Evolutionary conservation across 2,888 invertebrate genomes (phyloP), one percentile per base, ranked within the genome.

Genomic region (Falcaria lacertinaria): DNA sequence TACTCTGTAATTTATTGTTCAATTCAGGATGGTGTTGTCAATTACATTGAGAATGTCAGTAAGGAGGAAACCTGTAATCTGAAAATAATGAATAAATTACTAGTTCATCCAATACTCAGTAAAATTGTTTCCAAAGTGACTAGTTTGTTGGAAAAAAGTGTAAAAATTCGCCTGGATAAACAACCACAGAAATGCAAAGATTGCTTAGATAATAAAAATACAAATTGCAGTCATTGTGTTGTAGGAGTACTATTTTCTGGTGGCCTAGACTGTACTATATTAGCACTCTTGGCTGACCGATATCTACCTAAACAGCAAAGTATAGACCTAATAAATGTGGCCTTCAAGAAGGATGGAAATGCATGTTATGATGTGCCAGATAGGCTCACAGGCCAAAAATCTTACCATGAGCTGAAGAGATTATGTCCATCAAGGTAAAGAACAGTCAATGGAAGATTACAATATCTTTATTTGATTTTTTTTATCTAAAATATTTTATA

Each of bases 321-420:
- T 15, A 96, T 99, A 60, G 98, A 98, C 76, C 91, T 99, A 15
- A 90, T 98, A 25, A 99, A 98, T 90, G 97, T 98, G n/a, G 96
- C 98, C 14, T 98, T 98, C 86, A 93, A 91, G 66, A 92, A 89
- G 68, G 70, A 72, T 50, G 50, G 60, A 32, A 67, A 57, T 34
- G 60, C 54, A n/a, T 59, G 82, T 40, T 95, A 90, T 81, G 81
- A 94, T 56, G 95, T 95, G 11, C 98, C 98, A 15, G 98, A 98
- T 78, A 91, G 98, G 71, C 68, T 92, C 58, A 96, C 97, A 36
- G 96, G 96, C 0, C 83, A 84, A 48, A 84, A 91, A 60, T 95
- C 96, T 1, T 89, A 92, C 38, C 69, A 90, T 42, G 95, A 96
- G 74, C 80, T 98, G 16, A 82, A 88, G 60, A 76, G 66, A 42